phyloP scores from a whole-genome alignment of 2,113 vertebrate genomes.

The Otis tarda region DNA sequence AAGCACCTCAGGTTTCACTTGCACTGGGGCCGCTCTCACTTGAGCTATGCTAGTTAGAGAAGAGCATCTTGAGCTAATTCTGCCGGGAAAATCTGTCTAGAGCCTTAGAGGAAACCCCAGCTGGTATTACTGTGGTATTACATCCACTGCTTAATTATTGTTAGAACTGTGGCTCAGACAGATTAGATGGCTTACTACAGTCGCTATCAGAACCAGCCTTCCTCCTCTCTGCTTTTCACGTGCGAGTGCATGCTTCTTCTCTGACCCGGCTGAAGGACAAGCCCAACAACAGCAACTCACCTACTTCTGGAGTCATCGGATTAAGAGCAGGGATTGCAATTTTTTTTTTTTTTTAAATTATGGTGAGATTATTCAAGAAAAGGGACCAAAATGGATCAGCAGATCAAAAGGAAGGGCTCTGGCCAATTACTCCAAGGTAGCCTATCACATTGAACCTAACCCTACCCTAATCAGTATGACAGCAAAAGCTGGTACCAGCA shows the following conservation, averaged over 20 bases:
- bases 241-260: neutral
- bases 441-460: neutral
- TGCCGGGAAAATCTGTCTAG: neutral
- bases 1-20: neutral
- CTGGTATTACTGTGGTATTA: neutral
- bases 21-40: neutral
- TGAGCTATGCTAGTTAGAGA: neutral
- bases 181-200: neutral
- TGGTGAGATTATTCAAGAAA: neutral
- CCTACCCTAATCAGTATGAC: neutral
- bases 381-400: neutral
- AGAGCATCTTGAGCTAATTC: neutral
- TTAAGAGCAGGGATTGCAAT: neutral
- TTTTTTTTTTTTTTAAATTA: neutral
- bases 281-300: fast-evolving
- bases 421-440: neutral
- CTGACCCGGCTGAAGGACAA: neutral
- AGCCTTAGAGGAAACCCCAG: neutral
- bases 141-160: neutral
- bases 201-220: neutral
- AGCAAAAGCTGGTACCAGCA: neutral
- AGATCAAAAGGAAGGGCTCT: neutral
- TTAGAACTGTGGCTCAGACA: neutral
- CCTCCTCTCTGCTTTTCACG: neutral
- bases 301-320: neutral